Conservation (phyloP, 2,888 invertebrate species). For the Sceliomorpha sp. region DNA sequence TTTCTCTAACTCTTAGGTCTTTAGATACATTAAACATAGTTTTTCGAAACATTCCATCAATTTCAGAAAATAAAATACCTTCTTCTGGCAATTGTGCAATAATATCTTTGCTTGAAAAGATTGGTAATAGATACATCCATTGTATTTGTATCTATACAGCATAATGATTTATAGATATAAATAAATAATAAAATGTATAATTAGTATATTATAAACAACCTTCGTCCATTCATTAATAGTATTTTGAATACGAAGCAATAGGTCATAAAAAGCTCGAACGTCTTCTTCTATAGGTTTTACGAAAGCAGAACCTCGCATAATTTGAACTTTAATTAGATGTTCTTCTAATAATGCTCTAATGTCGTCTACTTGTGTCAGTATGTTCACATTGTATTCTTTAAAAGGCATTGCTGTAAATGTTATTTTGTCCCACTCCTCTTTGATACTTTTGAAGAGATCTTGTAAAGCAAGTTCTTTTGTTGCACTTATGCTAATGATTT, state of each 20-base stretch:
- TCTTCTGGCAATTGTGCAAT: slow-evolving; percentile 93
- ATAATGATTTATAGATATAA: too few species aligned
- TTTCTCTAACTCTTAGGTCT: slow-evolving; percentile 85
- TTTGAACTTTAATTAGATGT: slow-evolving; percentile 90
- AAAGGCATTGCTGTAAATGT: slow-evolving; percentile 85
- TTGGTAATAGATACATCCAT: slow-evolving; percentile 92
- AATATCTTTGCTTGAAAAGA: slow-evolving; percentile 93
- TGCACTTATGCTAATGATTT: slow-evolving; percentile 91
- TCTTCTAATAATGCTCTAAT: slow-evolving; percentile 90
- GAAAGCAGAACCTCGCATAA: slow-evolving; percentile 92
- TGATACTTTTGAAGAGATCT: slow-evolving; percentile 88
- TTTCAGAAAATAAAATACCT: slow-evolving; percentile 88
- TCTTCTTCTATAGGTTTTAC: slow-evolving; percentile 90
- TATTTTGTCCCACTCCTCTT: slow-evolving; percentile 89
- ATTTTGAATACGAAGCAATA: slow-evolving; percentile 85
- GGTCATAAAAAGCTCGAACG: slow-evolving; percentile 88
- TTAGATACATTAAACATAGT: slow-evolving; percentile 85
- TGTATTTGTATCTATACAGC: slow-evolving; percentile 85
- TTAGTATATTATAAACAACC: too few species aligned
- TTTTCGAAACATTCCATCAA: slow-evolving; percentile 85
- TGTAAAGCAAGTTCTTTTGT: slow-evolving; percentile 89
- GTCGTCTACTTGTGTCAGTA: slow-evolving; percentile 88
- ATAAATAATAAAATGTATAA: too few species aligned
- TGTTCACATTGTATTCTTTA: slow-evolving; percentile 88
- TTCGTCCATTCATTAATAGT: slow-evolving; percentile 93